Evolutionary conservation across 2,888 invertebrate species (phyloP).

Genomic region (Psylliodes chrysocephalus): DNA sequence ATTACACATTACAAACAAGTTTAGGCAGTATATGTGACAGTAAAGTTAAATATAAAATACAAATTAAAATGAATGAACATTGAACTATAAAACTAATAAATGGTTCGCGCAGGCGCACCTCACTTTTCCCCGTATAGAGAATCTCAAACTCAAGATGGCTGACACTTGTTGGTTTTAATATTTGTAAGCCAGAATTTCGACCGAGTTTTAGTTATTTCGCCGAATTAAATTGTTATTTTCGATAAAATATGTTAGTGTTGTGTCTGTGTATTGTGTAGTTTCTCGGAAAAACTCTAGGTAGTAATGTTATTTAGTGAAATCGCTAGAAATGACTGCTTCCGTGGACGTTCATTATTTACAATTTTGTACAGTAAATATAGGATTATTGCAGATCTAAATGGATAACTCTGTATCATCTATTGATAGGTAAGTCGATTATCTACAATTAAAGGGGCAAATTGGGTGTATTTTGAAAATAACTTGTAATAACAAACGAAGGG

Average conservation of each 20-base stretch:
- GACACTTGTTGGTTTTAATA: conserved; percentile 63
- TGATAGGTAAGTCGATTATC: conserved; percentile 53
- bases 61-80: conserved; percentile 27
- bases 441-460: conserved; percentile 6
- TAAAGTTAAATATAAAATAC: conserved; percentile 17
- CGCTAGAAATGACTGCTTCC: conserved; percentile 57
- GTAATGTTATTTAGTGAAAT: conserved; percentile 56
- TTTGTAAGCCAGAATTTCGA: conserved; percentile 54
- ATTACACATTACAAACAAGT: conserved; percentile 2
- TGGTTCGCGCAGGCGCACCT: conserved; percentile 69
- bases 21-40: not conserved
- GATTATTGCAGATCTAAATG: conserved; percentile 55
- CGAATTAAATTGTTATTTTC: conserved; percentile 32
- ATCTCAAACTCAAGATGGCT: conserved; percentile 59
- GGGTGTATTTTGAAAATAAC: conserved; percentile 29
- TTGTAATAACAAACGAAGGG: conserved; percentile 43
- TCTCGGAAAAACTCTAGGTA: conserved; percentile 38
- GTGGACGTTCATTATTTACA: conserved; percentile 55
- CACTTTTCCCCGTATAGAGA: conserved; percentile 28
- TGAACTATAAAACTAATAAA: conserved; percentile 76
- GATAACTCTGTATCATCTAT: conserved; percentile 55
- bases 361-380: conserved; percentile 53
- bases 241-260: conserved; percentile 35
- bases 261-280: conserved; percentile 33
- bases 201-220: conserved; percentile 51